phyloP scores from a whole-genome alignment of 2,113 vertebrate species.

The Piaya cayana region DNA sequence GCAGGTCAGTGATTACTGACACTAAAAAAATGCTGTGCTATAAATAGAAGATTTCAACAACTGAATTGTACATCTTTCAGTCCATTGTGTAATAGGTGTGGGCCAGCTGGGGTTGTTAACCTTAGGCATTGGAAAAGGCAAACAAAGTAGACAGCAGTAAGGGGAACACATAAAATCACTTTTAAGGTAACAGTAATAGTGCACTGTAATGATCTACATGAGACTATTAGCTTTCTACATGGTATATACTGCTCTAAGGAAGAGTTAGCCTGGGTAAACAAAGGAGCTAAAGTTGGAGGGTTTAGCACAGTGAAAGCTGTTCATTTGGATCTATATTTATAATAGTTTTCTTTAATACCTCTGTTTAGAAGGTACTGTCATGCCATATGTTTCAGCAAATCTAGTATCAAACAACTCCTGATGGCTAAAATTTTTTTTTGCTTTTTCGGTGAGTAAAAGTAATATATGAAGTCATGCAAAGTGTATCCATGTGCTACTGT shows the following conservation, averaged over 20 bases:
- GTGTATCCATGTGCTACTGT: not conserved
- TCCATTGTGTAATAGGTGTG: not conserved
- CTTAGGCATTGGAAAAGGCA: not conserved
- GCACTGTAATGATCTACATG: not conserved
- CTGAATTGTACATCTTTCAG: not conserved
- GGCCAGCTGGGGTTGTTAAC: not conserved
- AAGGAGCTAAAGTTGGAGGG: not conserved
- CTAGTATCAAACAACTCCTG: not conserved
- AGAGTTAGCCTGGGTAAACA: not conserved
- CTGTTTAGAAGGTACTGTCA: slow-evolving; percentile 12
- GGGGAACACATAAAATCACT: not conserved
- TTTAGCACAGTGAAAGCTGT: not conserved
- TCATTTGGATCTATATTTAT: slow-evolving; percentile 18
- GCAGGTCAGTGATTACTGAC: no score
- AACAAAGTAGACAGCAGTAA: not conserved
- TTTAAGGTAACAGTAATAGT: not conserved
- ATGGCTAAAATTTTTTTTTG: not conserved
- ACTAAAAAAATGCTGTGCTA: not conserved
- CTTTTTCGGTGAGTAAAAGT: not conserved
- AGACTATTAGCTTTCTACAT: not conserved
- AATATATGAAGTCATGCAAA: not conserved
- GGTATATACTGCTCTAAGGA: not conserved
- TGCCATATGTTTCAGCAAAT: slow-evolving; percentile 9
- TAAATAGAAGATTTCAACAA: not conserved
- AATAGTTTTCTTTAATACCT: not conserved